Conservation (phyloP, 2,113 vertebrate genomes). For the Gymnorhina tibicen region DNA sequence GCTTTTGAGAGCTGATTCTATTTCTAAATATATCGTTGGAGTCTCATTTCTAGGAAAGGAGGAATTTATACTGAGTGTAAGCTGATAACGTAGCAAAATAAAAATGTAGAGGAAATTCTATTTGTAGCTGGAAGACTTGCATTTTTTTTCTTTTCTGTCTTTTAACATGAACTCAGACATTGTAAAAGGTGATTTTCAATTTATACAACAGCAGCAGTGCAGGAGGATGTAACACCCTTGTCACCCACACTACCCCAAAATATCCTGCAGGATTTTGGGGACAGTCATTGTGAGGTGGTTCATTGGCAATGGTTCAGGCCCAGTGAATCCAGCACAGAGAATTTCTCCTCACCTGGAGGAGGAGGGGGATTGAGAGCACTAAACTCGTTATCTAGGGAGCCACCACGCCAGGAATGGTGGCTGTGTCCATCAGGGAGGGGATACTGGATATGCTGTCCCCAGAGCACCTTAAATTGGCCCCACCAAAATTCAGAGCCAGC, state of each 20-base stretch:
- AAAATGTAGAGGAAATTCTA: constrained; percentile 11
- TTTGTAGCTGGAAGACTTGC: background rate
- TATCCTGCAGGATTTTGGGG: background rate
- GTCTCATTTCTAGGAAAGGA: constrained; percentile 31
- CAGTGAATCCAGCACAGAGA: background rate
- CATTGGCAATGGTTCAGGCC: background rate
- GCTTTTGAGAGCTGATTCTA: constrained; percentile 21
- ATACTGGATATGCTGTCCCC: background rate
- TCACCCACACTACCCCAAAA: background rate
- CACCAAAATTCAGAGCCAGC: background rate
- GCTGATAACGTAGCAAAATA: constrained; percentile 12
- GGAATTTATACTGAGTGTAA: background rate
- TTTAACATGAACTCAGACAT: background rate
- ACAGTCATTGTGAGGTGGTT: fast-evolving
- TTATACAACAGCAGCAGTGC: background rate
- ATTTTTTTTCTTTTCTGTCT: background rate
- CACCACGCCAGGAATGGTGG: fast-evolving
- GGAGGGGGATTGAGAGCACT: background rate
- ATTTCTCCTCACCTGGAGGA: background rate
- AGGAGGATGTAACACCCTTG: background rate
- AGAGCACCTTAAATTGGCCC: too few relatives aligned
- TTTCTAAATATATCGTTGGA: constrained; percentile 50
- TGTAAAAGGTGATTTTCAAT: background rate
- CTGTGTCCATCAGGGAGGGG: background rate
- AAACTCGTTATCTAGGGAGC: background rate